A percentile compares a stretch with the other conserved stretches of the same genome.
Conservation (phyloP, 1,140 invertebrate genomes). For the Cotesia glomerata region DNA sequence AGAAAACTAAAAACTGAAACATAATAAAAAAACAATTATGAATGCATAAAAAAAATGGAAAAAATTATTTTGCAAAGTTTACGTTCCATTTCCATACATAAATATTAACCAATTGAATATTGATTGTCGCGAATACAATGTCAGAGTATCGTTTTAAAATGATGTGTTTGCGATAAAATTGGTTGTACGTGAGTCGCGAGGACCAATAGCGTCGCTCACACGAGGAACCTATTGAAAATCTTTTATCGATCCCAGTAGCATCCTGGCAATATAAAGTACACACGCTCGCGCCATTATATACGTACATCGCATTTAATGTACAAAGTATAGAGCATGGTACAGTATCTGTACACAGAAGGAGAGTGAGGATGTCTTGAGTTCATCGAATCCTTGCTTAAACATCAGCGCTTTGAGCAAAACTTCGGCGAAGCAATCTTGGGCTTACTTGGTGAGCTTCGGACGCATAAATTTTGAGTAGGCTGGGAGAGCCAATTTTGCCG, state of each 20-base stretch:
- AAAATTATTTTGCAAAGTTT: neutral
- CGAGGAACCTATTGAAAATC: neutral
- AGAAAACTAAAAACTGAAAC: too few relatives aligned
- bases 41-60: neutral
- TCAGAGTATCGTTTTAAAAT: neutral
- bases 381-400: too few relatives aligned
- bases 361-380: neutral
- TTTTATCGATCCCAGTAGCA: constrained; percentile 9
- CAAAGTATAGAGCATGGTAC: too few relatives aligned
- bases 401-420: too few relatives aligned
- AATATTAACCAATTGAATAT: constrained; percentile 9
- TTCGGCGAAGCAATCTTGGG: too few relatives aligned
- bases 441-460: too few relatives aligned
- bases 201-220: constrained; percentile 3
- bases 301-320: too few relatives aligned
- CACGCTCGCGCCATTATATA: neutral
- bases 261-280: neutral
- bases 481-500: too few relatives aligned
- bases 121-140: neutral
- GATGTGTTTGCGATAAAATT: constrained; percentile 20
- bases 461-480: too few relatives aligned
- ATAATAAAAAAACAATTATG: too few relatives aligned
- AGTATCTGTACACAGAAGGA: too few relatives aligned
- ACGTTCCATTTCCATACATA: neutral
- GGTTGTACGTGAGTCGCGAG: neutral